A percentile compares a stretch with the other conserved stretches of the same genome.
Evolutionary conservation across 2,888 invertebrate genomes (phyloP).

Genomic region (Hesperia comma): DNA sequence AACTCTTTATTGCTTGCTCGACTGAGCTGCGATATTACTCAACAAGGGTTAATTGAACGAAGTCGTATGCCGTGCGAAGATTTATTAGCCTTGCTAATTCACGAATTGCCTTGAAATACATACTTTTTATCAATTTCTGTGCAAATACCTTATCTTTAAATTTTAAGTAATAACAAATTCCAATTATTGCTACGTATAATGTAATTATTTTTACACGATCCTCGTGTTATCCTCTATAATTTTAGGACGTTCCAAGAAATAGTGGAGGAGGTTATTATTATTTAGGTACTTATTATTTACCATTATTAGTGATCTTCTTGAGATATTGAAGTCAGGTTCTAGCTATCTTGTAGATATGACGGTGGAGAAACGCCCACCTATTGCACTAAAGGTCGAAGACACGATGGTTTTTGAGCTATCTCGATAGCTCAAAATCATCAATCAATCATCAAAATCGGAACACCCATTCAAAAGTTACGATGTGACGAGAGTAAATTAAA

Average conservation of each 20-base stretch:
- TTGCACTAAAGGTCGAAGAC: background rate
- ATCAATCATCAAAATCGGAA: too few species aligned
- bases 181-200: background rate
- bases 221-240: constrained; percentile 1
- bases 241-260: constrained; percentile 20
- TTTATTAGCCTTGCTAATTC: constrained; percentile 11
- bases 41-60: constrained; percentile 44
- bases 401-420: too few species aligned
- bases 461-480: too few species aligned
- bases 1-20: background rate
- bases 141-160: too few species aligned
- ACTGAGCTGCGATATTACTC: constrained; percentile 19
- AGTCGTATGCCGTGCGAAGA: constrained; percentile 10
- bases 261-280: background rate
- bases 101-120: background rate
- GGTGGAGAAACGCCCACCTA: background rate
- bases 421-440: too few species aligned
- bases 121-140: background rate
- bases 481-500: too few species aligned
- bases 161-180: background rate
- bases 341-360: constrained; percentile 5
- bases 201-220: background rate
- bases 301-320: background rate
- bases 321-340: constrained; percentile 3
- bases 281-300: background rate